A percentile compares a stretch with the other conserved stretches of the same genome.
Evolutionary conservation across 1,140 invertebrate species (phyloP).

Genomic region (Leptopilina clavipes): DNA sequence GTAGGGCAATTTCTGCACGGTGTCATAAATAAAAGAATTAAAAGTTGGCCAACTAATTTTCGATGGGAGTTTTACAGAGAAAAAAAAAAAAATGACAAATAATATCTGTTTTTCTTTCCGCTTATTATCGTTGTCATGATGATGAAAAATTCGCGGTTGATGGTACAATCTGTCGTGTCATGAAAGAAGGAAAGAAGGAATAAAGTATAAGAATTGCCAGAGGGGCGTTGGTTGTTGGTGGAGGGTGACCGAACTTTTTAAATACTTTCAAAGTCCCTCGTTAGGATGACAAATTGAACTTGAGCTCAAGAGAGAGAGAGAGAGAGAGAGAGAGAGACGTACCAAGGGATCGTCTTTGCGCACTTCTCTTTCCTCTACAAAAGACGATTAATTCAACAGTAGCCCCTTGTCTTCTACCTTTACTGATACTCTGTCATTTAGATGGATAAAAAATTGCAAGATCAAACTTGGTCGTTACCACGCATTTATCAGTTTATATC

Average conservation of each 20-base stretch:
- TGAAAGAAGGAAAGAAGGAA: constrained; percentile 56
- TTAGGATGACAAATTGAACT: constrained; percentile 67
- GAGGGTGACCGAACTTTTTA: constrained; percentile 63
- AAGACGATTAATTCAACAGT: constrained; percentile 59
- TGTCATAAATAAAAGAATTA: not conserved
- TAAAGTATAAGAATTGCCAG: constrained; percentile 60
- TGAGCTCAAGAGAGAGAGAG: constrained; percentile 13
- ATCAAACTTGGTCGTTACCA: constrained; percentile 8
- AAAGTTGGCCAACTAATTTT: not conserved
- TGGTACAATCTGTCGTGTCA: constrained; percentile 53
- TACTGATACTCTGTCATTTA: constrained; percentile 21
- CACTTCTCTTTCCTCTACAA: constrained; percentile 41
- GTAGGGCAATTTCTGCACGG: too few species aligned
- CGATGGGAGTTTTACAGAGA: not conserved
- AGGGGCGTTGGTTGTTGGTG: constrained; percentile 47
- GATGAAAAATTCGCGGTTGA: constrained; percentile 40
- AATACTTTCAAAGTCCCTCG: constrained; percentile 65
- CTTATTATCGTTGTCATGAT: constrained; percentile 6
- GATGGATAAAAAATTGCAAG: constrained; percentile 11
- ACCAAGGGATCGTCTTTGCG: constrained; percentile 43
- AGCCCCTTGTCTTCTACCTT: constrained; percentile 48
- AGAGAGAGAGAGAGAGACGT: constrained; percentile 15
- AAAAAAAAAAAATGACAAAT: constrained; percentile 18
- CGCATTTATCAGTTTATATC: constrained; percentile 25
- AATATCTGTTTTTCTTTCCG: constrained; percentile 34